Percentiles rank a stretch among this genome's conserved stretches.
phyloP scores from a whole-genome alignment of 2,888 invertebrate species.

The Leptodirus hochenwartii region DNA sequence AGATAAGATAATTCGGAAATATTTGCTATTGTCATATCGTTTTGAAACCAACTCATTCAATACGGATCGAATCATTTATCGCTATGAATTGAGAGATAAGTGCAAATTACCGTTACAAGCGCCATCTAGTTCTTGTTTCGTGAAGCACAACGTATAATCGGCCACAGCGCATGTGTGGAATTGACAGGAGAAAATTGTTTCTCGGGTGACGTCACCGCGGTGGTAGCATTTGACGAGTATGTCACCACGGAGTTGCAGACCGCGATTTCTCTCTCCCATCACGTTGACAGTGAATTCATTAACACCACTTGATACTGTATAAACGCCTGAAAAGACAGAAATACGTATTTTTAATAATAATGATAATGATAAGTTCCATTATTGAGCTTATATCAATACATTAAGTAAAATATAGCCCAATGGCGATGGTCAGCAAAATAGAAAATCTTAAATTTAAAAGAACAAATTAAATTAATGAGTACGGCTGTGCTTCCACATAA shows the following conservation, averaged over 20 bases:
- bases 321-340: constrained; percentile 34
- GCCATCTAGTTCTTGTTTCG: constrained; percentile 71
- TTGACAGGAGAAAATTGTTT: constrained; percentile 73
- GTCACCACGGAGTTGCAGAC: constrained; percentile 69
- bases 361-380: neutral
- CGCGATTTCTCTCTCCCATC: constrained; percentile 42
- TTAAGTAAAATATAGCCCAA: neutral
- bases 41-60: too few relatives aligned
- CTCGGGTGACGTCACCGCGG: constrained; percentile 34
- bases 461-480: too few relatives aligned
- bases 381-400: neutral
- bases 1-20: too few relatives aligned
- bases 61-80: too few relatives aligned
- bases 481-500: too few relatives aligned
- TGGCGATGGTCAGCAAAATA: too few relatives aligned
- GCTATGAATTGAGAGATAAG: too few relatives aligned
- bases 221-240: constrained; percentile 84
- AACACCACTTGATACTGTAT: constrained; percentile 45
- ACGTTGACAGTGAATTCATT: constrained; percentile 51
- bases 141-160: constrained; percentile 68
- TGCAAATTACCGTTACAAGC: constrained; percentile 52
- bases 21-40: too few relatives aligned
- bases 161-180: constrained; percentile 89
- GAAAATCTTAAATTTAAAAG: too few relatives aligned
- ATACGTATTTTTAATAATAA: too few relatives aligned